Evolutionary conservation across 2,888 invertebrate species (phyloP).

Genomic region (Drosophila kokeensis): DNA sequence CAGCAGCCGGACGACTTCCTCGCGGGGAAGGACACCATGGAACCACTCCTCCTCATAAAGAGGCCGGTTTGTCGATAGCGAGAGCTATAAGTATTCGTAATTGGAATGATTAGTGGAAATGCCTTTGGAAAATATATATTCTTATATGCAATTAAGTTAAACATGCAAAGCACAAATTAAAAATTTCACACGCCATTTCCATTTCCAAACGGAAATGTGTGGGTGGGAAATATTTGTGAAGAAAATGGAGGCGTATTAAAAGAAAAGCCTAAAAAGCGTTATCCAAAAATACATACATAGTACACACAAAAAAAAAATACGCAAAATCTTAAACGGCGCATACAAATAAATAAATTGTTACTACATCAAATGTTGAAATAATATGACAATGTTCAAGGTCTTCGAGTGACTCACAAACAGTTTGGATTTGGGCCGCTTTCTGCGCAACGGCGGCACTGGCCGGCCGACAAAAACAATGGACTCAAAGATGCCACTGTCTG

Average conservation of each 20-base stretch:
- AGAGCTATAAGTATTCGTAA: slow-evolving; percentile 77
- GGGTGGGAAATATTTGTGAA: slow-evolving; percentile 57
- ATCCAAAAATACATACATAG: slow-evolving; percentile 29
- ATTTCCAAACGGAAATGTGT: slow-evolving; percentile 68
- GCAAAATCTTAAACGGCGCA: slow-evolving; percentile 33
- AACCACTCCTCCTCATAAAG: slow-evolving; percentile 98
- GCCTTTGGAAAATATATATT: neutral
- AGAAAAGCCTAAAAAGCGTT: slow-evolving; percentile 15
- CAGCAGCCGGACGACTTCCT: slow-evolving; percentile 96
- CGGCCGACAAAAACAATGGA: slow-evolving; percentile 73
- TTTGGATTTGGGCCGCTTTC: slow-evolving; percentile 82
- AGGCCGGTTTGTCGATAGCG: slow-evolving; percentile 87
- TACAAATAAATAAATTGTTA: slow-evolving; percentile 30
- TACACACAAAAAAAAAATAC: slow-evolving; percentile 28
- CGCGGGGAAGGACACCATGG: slow-evolving; percentile 97
- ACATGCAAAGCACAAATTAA: slow-evolving; percentile 57
- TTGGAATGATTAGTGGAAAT: slow-evolving; percentile 15
- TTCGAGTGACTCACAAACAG: slow-evolving; percentile 73
- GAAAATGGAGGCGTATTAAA: slow-evolving; percentile 55
- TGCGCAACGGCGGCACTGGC: slow-evolving; percentile 83
- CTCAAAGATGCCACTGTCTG: slow-evolving; percentile 64
- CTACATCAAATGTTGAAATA: slow-evolving; percentile 45
- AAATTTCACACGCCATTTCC: slow-evolving; percentile 61
- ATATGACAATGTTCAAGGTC: slow-evolving; percentile 49
- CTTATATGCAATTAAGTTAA: slow-evolving; percentile 44